These are phyloP conservation scores for Aquatica leii DNA, from an alignment of 2,888 invertebrate species.

Conservation along the genomic window DNA sequence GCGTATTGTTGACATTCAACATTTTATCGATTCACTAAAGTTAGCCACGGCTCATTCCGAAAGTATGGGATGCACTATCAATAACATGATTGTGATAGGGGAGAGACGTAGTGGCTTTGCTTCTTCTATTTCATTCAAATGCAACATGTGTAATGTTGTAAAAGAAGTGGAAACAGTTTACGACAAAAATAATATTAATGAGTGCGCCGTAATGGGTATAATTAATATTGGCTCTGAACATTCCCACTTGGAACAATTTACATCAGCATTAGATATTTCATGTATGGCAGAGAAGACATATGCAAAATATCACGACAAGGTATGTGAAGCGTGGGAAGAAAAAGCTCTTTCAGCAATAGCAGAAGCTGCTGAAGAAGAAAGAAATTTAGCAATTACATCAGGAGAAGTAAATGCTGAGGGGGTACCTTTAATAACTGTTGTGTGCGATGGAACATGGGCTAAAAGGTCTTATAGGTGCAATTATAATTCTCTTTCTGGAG, in stretches of 20 bases:
- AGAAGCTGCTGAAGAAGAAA: slow-evolving; percentile 8
- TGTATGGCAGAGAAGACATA: no score
- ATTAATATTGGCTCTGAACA: slow-evolving; percentile 5
- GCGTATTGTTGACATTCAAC: slow-evolving; percentile 5
- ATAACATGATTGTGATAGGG: not conserved
- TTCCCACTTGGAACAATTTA: no score
- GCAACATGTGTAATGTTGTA: not conserved
- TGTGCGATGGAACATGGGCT: no score
- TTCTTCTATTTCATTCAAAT: not conserved
- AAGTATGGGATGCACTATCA: no score
- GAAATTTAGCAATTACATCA: not conserved
- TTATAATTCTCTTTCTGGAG: slow-evolving; percentile 12
- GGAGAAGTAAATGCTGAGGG: no score
- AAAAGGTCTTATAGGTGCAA: no score
- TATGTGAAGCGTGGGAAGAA: slow-evolving; percentile 14
- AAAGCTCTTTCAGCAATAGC: not conserved
- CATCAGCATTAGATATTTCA: no score
- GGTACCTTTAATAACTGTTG: no score
- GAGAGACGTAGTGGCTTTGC: not conserved
- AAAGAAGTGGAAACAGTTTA: no score
- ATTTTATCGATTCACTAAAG: no score
- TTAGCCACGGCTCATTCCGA: no score
- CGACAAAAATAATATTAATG: not conserved
- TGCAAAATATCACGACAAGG: not conserved
- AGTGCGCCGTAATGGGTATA: not conserved